Base-by-base conservation (phyloP, 2,888 invertebrate genomes). In the Cyrtodaria siliqua region DNA sequence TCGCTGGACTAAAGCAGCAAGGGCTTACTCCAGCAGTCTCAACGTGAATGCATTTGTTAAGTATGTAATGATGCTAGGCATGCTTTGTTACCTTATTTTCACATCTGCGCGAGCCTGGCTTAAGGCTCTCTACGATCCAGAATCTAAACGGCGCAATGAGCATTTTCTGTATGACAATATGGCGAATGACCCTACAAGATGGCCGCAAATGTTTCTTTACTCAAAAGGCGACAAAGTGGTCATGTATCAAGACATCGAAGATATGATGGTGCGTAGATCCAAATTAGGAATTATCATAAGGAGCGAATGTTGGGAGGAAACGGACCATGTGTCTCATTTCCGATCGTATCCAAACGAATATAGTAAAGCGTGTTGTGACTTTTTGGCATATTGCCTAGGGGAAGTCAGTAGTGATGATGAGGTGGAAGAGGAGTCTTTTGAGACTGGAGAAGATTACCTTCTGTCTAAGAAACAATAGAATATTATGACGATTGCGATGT, bases 241-340 rank as follows among this genome's bases (percentile, higher is more conserved):
- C 86, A 94, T 95, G 1, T 94, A 95, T 64, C 86, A 95, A 94
- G 96, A 96, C 90, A 94, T 96, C 69, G 95, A 96, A 90, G 94
- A 95, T 74, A 95, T 96, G 87, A 95, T 95, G 9, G 93, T 94
- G 40, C 94, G 95, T 3, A 94, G 94, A 68, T 74, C 75, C 40
- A 72, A 69, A 6, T 93, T 94, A 50, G 96, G 96, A 9, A 94
- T 95, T 0, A 93, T 94, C 73, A 95, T 96, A 0, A 94, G 94
- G 24, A 93, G 94, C 33, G 93, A 95, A 42, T 94, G 95, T 71
- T 96, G 96, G 92, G 95, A 95, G 68, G 95, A 95, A 87, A 96
- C 96, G 12, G 95, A 95, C n/a, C 96, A 96, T 92, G 96, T 96
- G 0, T 95, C 95, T 86, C 96, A 96, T 89, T 95, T 95, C 79